Evolutionary conservation across 1,140 invertebrate species (phyloP), one percentile per base, ranked within the genome.

Genomic region (Diuraphis noxia): DNA sequence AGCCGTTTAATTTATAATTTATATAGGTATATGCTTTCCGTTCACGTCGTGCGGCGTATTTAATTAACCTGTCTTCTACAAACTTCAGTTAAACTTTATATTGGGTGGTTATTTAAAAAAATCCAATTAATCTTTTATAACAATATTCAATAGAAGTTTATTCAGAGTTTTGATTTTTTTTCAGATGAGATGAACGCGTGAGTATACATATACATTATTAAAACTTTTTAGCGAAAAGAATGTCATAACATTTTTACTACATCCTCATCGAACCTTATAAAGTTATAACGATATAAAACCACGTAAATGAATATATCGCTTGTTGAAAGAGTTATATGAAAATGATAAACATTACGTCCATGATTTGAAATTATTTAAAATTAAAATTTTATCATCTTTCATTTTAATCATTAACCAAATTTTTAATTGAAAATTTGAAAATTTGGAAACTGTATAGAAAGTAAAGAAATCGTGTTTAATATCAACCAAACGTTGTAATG

Each of bases 41-140:
- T 88, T 88, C 38, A 40, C 86, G 13, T 40, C 86, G 10, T 72
- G 56, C 2, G 49, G 13, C 36, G 17, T 87, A 87, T 87, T 87
- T 87, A 87, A 87, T 56, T 87, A 87, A 52, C 85, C 85, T 56
- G 85, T 56, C 85, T 56, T 25, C 49, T 30, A 87, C 85, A 87
- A 38, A 56, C 85, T 56, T 38, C 1, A 6, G 9, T 56, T 38
- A 21, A 86, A 86, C 43, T 86, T 86, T 36, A 9, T 52, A 23
- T 49, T 36, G 30, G 21, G 46, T 34, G 9, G 1, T 86, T 34
- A 52, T 86, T 85, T 46, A 7, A 23, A 49, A 49, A 86, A 49
- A 86, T 49, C 21, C 43, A 86, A 86, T 86, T 86, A 86, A 52
- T 46, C 19, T 86, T 49, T 86, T 46, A 49, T 19, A 84, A 84